Conservation (phyloP, 2,113 vertebrate genomes). For the Rana temporaria region DNA sequence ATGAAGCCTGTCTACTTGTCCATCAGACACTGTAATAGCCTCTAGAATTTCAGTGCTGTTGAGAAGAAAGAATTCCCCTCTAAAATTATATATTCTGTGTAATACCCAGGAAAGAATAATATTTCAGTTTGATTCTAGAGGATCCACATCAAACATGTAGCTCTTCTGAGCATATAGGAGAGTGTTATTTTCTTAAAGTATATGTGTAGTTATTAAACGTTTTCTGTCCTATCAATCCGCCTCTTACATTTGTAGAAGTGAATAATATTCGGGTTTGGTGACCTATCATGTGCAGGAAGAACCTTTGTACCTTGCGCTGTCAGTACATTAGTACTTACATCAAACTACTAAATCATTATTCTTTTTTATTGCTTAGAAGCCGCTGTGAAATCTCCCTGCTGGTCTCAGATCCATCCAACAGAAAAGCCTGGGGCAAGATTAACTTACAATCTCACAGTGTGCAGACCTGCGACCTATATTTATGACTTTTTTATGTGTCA, state of each 20-base stretch:
- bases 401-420: conserved; percentile 1
- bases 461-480: conserved; percentile 34
- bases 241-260: conserved; percentile 3
- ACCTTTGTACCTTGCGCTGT: conserved; percentile 17
- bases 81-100: background rate
- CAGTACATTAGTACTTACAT: conserved; percentile 28
- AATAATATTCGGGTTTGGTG: conserved; percentile 32
- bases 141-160: background rate
- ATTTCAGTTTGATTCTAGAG: background rate
- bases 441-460: conserved; percentile 2
- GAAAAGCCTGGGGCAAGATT: conserved; percentile 28
- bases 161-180: conserved; percentile 1
- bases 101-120: background rate
- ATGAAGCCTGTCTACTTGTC: too few species aligned
- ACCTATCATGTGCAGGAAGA: conserved; percentile 1
- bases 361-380: conserved; percentile 44
- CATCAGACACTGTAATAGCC: too few species aligned
- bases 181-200: conserved; percentile 12
- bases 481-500: conserved; percentile 6
- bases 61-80: too few species aligned
- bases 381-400: conserved; percentile 19
- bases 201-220: conserved; percentile 18
- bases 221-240: background rate
- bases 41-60: too few species aligned
- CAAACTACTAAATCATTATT: conserved; percentile 35